Conservation (phyloP, 2,888 invertebrate genomes). For the Cosmia pyralina region DNA sequence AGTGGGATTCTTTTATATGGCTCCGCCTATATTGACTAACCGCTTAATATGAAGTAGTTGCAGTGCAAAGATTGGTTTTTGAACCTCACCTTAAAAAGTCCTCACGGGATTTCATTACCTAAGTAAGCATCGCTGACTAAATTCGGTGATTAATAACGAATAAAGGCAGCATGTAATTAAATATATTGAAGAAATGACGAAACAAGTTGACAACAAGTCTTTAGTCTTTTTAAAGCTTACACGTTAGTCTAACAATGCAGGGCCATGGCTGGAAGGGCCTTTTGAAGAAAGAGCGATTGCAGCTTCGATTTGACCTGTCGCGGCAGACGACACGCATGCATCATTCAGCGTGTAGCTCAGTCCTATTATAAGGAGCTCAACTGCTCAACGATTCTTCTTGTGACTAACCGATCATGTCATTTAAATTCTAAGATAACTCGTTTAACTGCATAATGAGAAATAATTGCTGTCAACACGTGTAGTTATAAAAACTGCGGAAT, state of each 20-base stretch:
- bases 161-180: too few species aligned
- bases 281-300: neutral
- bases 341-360: neutral
- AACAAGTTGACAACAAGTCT: too few species aligned
- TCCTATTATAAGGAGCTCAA: neutral
- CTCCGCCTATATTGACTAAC: too few species aligned
- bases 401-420: neutral
- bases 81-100: too few species aligned
- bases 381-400: neutral
- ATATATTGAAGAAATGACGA: neutral
- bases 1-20: too few species aligned
- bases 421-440: neutral
- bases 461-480: slow-evolving; percentile 4
- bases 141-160: too few species aligned
- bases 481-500: slow-evolving; percentile 6
- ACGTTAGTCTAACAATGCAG: neutral
- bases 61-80: too few species aligned
- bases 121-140: too few species aligned
- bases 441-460: neutral
- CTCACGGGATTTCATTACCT: too few species aligned
- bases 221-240: neutral
- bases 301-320: neutral
- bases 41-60: too few species aligned
- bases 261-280: neutral
- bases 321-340: neutral